Evolutionary conservation across 2,888 invertebrate genomes (phyloP), one percentile per base, ranked within the genome.

Genomic region (Diarsia rubi): DNA sequence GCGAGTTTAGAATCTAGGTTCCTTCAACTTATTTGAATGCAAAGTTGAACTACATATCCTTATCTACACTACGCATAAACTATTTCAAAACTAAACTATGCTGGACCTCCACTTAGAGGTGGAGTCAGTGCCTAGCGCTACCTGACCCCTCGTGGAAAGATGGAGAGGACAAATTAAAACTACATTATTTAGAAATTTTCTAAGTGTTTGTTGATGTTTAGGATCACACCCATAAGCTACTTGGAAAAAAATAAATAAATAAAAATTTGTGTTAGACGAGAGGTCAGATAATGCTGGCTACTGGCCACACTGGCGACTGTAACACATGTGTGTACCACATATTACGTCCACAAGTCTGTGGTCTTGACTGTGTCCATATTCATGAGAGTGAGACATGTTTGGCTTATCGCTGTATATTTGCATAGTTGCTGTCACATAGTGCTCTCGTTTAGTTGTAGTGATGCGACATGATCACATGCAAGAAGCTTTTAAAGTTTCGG

Each of bases 401-500:
- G 60, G 79, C 73, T 87, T 83, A 87, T 87, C 81, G 75, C 54
- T 31, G 21, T 19, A 19, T 87, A 88, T 87, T 87, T 87, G 83
- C 88, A 87, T 88, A 88, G 69, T 78, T n/a, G 72, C 60, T 79
- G 78, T 73, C 80, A 87, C 71, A 77, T 77, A 66, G 67, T 85
- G 87, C 75, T 85, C 88, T 85, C 79, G 74, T 85, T 88, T 75
- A 6, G n/a, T 24, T 65, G 63, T 82, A 88, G 87, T 68, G 88
- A 75, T 88, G 86, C 66, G 63, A 49, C 24, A 16, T 16, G 19
- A 47, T 47, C 37, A 37, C 8, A 37, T 21, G 31, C 3, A 67
- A 42, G n/a, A 27, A 57, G 27, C 27, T 37, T 37, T 37, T 37
- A 37, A 37, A 37, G 37, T 37, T 37, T 37, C 37, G 37, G 37